A percentile compares a stretch with the other conserved stretches of the same genome.
Conservation (phyloP, 2,888 invertebrate genomes). For the Meta bourneti region DNA sequence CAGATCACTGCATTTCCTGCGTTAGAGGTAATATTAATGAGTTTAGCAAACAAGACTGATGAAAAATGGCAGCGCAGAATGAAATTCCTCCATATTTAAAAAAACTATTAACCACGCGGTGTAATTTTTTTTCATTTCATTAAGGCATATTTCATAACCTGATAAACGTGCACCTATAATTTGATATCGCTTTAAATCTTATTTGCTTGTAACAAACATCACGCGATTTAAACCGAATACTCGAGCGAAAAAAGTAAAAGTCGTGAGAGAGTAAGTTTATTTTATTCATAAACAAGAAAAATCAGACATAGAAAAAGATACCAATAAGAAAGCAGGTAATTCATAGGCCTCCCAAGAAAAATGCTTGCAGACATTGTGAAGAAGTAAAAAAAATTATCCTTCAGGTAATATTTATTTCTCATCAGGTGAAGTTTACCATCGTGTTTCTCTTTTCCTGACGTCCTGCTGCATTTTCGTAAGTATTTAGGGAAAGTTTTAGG, state of each 20-base stretch:
- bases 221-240: not conserved
- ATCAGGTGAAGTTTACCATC: not conserved
- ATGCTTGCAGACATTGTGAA: no score
- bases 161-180: not conserved
- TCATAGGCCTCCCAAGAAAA: no score
- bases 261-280: no score
- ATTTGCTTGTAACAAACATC: not conserved
- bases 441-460: not conserved
- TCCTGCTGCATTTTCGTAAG: not conserved
- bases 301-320: no score
- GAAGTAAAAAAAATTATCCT: not conserved
- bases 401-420: not conserved
- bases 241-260: not conserved
- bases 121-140: not conserved
- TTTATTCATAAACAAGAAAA: no score
- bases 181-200: not conserved
- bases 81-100: not conserved
- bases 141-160: not conserved
- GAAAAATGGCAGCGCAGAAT: not conserved
- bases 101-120: not conserved
- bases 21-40: conserved; percentile 12
- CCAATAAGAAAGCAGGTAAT: no score
- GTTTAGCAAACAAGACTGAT: not conserved
- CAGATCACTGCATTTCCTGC: not conserved
- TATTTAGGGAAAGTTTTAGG: not conserved